Evolutionary conservation across 1,140 invertebrate genomes (phyloP), one percentile per base, ranked within the genome.

Genomic region (Meteorus sp.): DNA sequence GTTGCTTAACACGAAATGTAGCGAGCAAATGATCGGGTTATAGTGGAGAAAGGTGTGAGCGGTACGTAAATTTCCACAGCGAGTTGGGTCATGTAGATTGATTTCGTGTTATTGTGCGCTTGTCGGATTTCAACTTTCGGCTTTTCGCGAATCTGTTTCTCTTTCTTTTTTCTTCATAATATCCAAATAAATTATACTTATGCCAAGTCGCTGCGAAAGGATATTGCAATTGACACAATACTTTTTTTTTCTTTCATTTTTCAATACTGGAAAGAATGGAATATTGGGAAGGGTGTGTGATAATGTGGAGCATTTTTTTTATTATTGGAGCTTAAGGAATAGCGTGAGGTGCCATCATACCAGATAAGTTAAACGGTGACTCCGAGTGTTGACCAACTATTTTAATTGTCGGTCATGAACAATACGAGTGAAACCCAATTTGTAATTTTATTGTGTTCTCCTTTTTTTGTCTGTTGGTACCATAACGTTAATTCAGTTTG

Each of bases 321-420:
- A 56, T 48, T 44, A 17, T 37, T 13, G 17, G 22, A 45, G 39
- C 35, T 56, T 25, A 39, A 52, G 47, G 57, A 64, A 63, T 67
- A 78, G 76, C 77, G 78, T 79, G 77, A 80, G 77, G 78, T 79
- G 78, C 78, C 77, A 80, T 80, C 78, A 80, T 80, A 80, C 78
- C 78, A 80, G 73, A 78, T 71, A 71, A n/a, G 37, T 72, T 70
- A 64, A 70, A 72, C 65, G 65, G 64, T 71, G 69, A 75, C 64
- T 64, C 70, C 71, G 75, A 76, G 72, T 73, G 75, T 71, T 79
- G 75, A 73, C 71, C 62, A 3, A 37, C 65, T 59, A 20, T 23
- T 54, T 41, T 17, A 22, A 13, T 9, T 3, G 29, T 17, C 15
- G 44, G 3, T 2, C n/a, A 0, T n/a, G 41, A 54, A 45, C 1